Evolutionary conservation across 2,888 invertebrate species (phyloP), one percentile per base, ranked within the genome.

Genomic region (Tridacna crocea): DNA sequence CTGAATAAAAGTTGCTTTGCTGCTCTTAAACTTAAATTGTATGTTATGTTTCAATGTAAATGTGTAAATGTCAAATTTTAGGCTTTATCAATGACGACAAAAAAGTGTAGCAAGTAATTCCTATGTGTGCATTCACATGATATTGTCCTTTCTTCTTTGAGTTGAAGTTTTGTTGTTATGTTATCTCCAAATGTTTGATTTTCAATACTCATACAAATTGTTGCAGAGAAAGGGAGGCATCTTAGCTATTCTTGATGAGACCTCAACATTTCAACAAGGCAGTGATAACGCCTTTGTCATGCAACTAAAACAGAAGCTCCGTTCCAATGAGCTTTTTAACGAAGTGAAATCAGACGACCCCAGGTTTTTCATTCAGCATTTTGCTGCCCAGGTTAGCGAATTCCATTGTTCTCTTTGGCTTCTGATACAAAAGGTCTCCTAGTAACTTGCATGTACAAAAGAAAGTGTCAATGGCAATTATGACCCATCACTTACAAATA

Each of bases 181-280:
- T 36, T 36, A 36, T 36, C 36, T 36, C 36, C n/a, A 36, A 36
- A 36, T 8, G 36, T 36, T 36, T 36, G 36, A 36, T 36, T 36
- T 4, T 36, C 36, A 36, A 36, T 36, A 36, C 2, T 36, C 36
- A 36, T 36, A 36, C 36, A 36, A 58, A 27, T 22, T 17, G 0
- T 48, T 77, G 15, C 66, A 87, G 86, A 79, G 70, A n/a, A 80
- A 77, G 47, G 65, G 51, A 13, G 84, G 87, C 24, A 51, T 87
- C 13, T 63, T 84, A 58, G 84, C 75, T 0, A 82, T 84, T 4
- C 75, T 87, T n/a, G 87, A 87, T 27, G 87, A 87, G 75, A 74
- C 75, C n/a, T 77, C 87, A 3, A 72, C 55, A 11, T 74, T 78
- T 60, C 65, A 75, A 47, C 86, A 84, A 58, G 83, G 82, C 0